Evolutionary conservation across 2,888 invertebrate genomes (phyloP), one percentile per base, ranked within the genome.

Genomic region (Suillia variegata): DNA sequence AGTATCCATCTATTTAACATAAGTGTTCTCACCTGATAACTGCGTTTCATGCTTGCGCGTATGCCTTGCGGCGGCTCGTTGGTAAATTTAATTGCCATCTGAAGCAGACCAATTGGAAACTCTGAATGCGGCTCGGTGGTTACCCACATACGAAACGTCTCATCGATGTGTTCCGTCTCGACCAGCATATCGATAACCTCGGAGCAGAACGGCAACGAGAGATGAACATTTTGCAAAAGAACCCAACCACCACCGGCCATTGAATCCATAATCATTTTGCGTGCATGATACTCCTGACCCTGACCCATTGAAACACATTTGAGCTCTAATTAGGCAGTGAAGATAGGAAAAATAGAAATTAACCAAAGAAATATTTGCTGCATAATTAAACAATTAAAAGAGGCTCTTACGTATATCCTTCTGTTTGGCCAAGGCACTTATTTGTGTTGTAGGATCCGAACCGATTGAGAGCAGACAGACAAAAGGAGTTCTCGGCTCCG

Each of bases 51-150:
- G 78, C 96, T 96, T 12, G 96, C 96, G 70, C 92, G 85, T 67
- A 97, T 94, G 8, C 96, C 98, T 85, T 96, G 95, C 0, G 98
- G 97, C 13, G 97, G 97, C 83, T 98, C 98, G 79, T 97, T 97
- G 1, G 98, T 98, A 78, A 96, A 98, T 83, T 98, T 98, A 61
- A 98, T 95, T 4, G 95, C 94, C 88, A 94, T 93, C 87, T 97
- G 91, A 15, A 89, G 81, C 31, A 89, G 79, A 4, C 89, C 94
- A 73, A 98, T 98, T 0, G 97, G 97, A 81, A 98, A 98, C 69
- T 94, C 92, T 12, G 89, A 85, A 78, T 98, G 96, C 0, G 93
- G 93, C 85, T 97, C 96, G 0, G 96, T 96, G 0, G 97, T 97
- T 67, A 98, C 86, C 97, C 97, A 98, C 49, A 96, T 85, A 54